Conservation (phyloP, 2,797 vertebrate species). For the Hippopotamyrus pictus region DNA sequence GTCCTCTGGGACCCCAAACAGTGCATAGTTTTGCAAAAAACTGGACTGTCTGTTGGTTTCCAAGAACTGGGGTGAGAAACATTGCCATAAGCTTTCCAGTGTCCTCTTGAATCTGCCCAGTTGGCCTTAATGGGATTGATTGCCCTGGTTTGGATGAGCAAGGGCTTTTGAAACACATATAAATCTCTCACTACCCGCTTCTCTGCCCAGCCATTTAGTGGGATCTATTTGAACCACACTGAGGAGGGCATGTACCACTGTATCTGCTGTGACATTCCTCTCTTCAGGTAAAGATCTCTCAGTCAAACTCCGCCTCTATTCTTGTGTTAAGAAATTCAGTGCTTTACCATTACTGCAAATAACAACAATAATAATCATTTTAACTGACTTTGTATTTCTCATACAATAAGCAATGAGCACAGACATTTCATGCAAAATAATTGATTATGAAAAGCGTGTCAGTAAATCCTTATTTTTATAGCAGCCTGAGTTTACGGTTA, state of each 20-base stretch:
- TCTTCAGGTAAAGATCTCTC: conserved; percentile 70
- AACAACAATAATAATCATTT: not conserved
- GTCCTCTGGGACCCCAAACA: not conserved
- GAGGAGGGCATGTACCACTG: conserved; percentile 79
- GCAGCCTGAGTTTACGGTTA: not conserved
- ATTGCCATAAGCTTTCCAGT: not conserved
- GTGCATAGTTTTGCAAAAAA: not conserved
- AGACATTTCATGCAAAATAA: not conserved
- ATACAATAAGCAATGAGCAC: not conserved
- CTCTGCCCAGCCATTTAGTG: conserved; percentile 76
- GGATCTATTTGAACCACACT: conserved; percentile 72
- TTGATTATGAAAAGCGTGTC: not conserved
- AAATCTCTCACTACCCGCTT: not conserved
- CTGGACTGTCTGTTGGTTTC: not conserved
- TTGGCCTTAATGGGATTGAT: not conserved
- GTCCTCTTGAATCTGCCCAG: not conserved
- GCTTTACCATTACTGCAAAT: not conserved
- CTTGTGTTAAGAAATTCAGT: not conserved
- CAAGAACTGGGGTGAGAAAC: not conserved
- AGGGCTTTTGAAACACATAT: not conserved
- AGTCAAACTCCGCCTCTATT: not conserved
- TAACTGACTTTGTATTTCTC: not conserved
- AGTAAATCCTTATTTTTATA: not conserved
- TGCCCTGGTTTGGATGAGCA: not conserved
- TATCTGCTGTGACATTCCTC: conserved; percentile 74